These are phyloP conservation scores for Hemicentrotus pulcherrimus DNA, from an alignment of 35 echinoderm and acorn worm species.

Conservation along the genomic window DNA sequence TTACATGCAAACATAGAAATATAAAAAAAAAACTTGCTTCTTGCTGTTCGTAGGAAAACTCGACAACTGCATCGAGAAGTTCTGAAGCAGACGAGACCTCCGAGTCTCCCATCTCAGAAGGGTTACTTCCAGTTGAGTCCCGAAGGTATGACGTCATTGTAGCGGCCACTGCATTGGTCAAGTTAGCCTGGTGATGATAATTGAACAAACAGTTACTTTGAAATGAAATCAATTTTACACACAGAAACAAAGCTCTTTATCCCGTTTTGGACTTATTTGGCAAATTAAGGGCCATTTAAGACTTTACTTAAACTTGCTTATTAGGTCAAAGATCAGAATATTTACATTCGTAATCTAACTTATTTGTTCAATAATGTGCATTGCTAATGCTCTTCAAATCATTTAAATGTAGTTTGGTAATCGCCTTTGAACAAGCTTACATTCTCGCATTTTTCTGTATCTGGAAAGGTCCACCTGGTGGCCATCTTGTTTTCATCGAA, in stretches of 20 bases:
- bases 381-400: too few species aligned
- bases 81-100: slow-evolving; percentile 61
- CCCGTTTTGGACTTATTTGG: not conserved
- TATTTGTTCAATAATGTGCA: too few species aligned
- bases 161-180: slow-evolving; percentile 53
- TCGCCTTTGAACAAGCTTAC: slow-evolving; percentile 13
- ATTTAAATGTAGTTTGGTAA: too few species aligned
- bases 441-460: slow-evolving; percentile 41
- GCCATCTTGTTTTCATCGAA: not conserved
- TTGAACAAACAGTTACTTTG: too few species aligned
- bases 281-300: not conserved
- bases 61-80: slow-evolving; percentile 52
- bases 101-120: slow-evolving; percentile 57
- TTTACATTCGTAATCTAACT: too few species aligned
- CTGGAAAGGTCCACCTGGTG: slow-evolving; percentile 29
- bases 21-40: slow-evolving; percentile 31
- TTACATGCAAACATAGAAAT: too few species aligned
- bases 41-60: slow-evolving; percentile 56
- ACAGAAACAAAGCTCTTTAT: not conserved
- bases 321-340: too few species aligned
- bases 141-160: slow-evolving; percentile 55
- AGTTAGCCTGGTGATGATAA: slow-evolving; percentile 28
- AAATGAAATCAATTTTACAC: too few species aligned
- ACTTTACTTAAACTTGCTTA: too few species aligned
- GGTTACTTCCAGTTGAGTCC: slow-evolving; percentile 59